Percentiles rank a stretch among this genome's conserved stretches.
Conservation (phyloP, 2,113 vertebrate species). For the Cheilinus undulatus region DNA sequence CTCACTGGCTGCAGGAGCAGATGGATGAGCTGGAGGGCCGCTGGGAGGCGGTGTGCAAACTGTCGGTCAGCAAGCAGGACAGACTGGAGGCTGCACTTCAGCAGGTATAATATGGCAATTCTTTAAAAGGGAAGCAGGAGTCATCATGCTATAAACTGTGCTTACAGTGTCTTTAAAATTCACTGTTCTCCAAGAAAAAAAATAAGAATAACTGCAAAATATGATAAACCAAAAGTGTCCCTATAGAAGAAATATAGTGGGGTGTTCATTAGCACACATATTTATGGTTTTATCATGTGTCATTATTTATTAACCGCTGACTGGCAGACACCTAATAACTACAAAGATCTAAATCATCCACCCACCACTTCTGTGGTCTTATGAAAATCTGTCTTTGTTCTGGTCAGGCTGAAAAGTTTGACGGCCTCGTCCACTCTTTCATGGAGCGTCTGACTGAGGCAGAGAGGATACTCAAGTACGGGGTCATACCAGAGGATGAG, state of each 20-base stretch:
- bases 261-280: neutral
- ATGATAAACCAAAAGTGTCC: neutral
- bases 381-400: neutral
- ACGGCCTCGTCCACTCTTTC: conserved; percentile 85
- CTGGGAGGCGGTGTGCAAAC: conserved; percentile 88
- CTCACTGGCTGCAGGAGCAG: conserved; percentile 90
- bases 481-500: conserved; percentile 85
- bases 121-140: too few relatives aligned
- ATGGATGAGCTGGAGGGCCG: conserved; percentile 88
- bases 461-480: conserved; percentile 85
- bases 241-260: too few relatives aligned
- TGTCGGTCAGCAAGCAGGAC: conserved; percentile 88
- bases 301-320: neutral
- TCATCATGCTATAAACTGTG: neutral
- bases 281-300: neutral
- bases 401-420: conserved; percentile 88
- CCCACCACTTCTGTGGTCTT: neutral
- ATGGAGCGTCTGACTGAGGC: conserved; percentile 84
- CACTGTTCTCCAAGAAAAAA: too few relatives aligned
- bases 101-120: conserved; percentile 88
- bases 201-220: too few relatives aligned
- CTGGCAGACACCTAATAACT: neutral
- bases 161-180: neutral
- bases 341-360: neutral
- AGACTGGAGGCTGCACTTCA: conserved; percentile 85